phyloP scores from a whole-genome alignment of 1,140 invertebrate species.

The Sinella curviseta region DNA sequence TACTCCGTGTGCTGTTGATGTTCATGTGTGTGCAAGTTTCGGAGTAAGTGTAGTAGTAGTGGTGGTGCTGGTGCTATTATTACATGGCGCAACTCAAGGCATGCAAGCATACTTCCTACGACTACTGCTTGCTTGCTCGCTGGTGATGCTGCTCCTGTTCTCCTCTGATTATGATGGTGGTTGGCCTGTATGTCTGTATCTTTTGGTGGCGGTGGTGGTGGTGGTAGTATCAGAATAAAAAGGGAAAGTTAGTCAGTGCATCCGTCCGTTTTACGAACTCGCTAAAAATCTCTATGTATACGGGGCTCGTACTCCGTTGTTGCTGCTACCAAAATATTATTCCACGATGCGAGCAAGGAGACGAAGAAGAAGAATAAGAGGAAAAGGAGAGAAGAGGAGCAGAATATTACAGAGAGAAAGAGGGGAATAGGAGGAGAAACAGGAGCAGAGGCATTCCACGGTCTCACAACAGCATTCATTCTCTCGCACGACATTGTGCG shows the following conservation, averaged over 20 bases:
- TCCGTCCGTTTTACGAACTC: conserved; percentile 9
- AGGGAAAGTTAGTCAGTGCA: conserved; percentile 14
- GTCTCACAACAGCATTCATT: no score
- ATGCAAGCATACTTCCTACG: not conserved
- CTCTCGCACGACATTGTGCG: not conserved
- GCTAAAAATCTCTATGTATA: not conserved
- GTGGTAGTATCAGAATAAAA: not conserved
- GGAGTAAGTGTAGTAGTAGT: not conserved
- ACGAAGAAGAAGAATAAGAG: not conserved
- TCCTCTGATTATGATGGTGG: not conserved
- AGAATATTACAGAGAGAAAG: not conserved
- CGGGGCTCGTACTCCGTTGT: not conserved
- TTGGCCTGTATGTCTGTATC: not conserved
- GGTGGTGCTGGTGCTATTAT: not conserved
- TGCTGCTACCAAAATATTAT: conserved; percentile 4
- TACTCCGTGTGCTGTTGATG: not conserved
- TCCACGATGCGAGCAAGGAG: not conserved
- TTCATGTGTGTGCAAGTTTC: not conserved
- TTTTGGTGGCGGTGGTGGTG: not conserved
- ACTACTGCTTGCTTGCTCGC: not conserved
- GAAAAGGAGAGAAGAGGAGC: not conserved
- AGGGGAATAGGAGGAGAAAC: not conserved
- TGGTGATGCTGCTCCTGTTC: not conserved
- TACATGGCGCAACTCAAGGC: conserved; percentile 11
- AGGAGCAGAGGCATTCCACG: not conserved